Evolutionary conservation across 2,888 invertebrate species (phyloP), one percentile per base, ranked within the genome.

Genomic region (Cosmorhoe ocellata): DNA sequence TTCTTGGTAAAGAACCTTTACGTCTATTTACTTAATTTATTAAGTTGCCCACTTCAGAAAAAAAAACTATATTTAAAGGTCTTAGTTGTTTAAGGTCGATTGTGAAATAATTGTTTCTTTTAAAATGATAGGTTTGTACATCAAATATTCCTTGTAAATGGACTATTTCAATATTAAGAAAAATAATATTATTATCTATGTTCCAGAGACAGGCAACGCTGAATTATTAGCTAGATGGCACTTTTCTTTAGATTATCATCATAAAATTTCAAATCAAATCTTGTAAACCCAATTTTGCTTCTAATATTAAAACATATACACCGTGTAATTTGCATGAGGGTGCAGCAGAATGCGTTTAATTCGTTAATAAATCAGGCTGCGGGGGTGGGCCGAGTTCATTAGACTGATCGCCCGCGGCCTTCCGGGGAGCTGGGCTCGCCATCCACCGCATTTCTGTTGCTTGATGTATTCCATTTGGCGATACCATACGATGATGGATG

Each of bases 291-390:
- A 61, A 58, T 46, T 58, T 58, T 39, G 56, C 36, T 48, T 50
- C 56, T 51, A 64, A 66, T 66, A 62, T 63, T 48, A 51, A 51
- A 59, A 52, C 57, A 58, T 51, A 57, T 44, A 56, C 58, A 65
- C 54, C 56, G 46, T 56, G 58, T 62, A 58, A 76, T 75, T 82
- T 79, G 73, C 74, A 80, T 74, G 76, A 76, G 84, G 86, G 85
- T 86, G 89, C 85, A 87, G 71, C 74, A 84, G 84, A 84, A 88
- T 88, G 90, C 90, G 81, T 86, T 90, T 89, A 89, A 89, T 89
- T 89, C 74, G 89, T 90, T 88, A 90, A 90, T 90, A 90, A 89
- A 90, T 90, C 89, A 87, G 88, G 79, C 80, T 79, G 79, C 65
- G 72, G 79, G 85, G 87, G 83, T 79, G 84, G 81, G 76, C 11